Evolutionary conservation across 1,140 invertebrate species (phyloP), one percentile per base, ranked within the genome.

Genomic region (Manduca sexta): DNA sequence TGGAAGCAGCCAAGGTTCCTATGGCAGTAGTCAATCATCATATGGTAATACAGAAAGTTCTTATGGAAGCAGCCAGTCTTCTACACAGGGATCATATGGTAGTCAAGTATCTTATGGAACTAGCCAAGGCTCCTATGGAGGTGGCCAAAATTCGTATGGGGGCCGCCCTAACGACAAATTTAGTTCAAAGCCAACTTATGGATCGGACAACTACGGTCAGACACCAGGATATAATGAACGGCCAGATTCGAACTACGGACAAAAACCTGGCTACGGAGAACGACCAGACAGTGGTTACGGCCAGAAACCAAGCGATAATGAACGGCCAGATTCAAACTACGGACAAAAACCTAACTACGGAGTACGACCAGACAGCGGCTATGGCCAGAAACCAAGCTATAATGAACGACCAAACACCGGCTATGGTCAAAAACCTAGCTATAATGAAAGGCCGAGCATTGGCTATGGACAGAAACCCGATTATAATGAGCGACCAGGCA

Each of bases 51-150:
- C 17, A 15, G 51, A 50, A 33, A 30, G 18, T 14, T 40, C 42
- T 46, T 15, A 42, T 44, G 44, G 41, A 17, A 45, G 35, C 34
- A 45, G 26, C 30, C 47, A 52, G 43, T 33, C 45, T 37, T 42
- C 50, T 38, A n/a, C n/a, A n/a, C n/a, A n/a, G n/a, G n/a, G n/a
- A n/a, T 56, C 58, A 30, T 49, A 37, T 6, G 29, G 18, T 38
- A 54, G 13, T 14, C 55, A 56, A 29, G 43, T 15, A 2, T 48
- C 50, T 14, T 61, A 51, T 12, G 40, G 37, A 3, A 51, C 49
- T 16, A 35, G 38, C 13, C 47, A 56, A 44, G 46, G 38, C 10
- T 37, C 43, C 13, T 18, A 45, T 35, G 30, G 33, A 34, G 14
- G 16, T 29, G 30, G 41, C 13, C 17, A 41, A 37, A 37, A 15